Base-by-base conservation (phyloP, 2,113 vertebrate genomes). In the Oceanites oceanicus region DNA sequence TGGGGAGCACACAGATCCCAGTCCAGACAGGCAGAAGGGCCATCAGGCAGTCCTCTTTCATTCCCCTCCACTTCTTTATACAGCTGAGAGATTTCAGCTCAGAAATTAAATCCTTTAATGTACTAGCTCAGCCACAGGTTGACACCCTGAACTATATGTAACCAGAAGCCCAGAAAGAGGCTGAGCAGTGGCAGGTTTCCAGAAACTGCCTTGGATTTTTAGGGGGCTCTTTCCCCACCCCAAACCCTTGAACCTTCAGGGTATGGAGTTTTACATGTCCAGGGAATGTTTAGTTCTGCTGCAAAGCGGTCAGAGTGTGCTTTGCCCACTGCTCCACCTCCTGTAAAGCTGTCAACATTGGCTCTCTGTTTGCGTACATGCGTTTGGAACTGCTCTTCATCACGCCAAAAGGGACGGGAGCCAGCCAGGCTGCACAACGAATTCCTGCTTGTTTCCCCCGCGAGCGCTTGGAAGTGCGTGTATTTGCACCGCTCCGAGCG, bases 301-400 rank as follows among this genome's bases (percentile, higher is more conserved):
- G 83, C 92, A 65, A 74, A 86, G 72, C 88, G 84, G 42, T 34
- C 19, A 0, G 67, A 83, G 52, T 1, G 49, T 38, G 86, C 76
- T 96, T 49, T 89, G 70, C 95, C 73, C 88, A 67, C 86, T 75
- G 62, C 86, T 96, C 78, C 90, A 91, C 67, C 88, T 92, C 87
- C 90, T n/a, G 44, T 44, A 91, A 94, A 94, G 94, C 94, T 94
- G 86, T 91, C 95, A 94, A 86, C 86, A 55, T 81, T 65, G 92
- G 86, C 88, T 92, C 71, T 82, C 38, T 94, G 95, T 92, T 93
- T 92, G 90, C 25, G 42, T 93, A 93, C 96, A 83, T 0, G 83
- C 91, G n/a, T 83, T 95, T 94, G 91, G 88, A 94, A 26, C 65
- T 15, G 94, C 92, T 95, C 92, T 66, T 75, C 88, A 50, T 49